Conservation (phyloP, 2,797 vertebrate species). For the Sparidentex hasta region DNA sequence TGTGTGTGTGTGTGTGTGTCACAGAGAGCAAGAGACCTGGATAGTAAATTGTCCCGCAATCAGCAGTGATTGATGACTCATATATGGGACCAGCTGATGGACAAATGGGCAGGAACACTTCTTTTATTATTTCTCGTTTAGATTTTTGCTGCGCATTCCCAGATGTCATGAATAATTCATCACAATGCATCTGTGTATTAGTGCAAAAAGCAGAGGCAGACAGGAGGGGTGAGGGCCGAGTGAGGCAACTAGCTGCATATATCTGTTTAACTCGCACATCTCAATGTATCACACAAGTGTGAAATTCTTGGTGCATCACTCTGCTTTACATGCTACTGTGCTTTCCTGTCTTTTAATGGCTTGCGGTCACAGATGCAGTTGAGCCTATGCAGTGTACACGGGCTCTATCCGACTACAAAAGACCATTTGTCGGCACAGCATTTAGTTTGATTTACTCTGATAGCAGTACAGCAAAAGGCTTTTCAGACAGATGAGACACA, state of each 20-base stretch:
- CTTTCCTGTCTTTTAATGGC: neutral
- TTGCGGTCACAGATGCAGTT: conserved; percentile 21
- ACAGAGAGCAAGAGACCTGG: neutral
- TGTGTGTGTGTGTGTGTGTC: neutral
- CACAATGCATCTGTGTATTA: neutral
- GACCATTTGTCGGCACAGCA: neutral
- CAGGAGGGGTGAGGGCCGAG: neutral
- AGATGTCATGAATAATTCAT: conserved; percentile 44
- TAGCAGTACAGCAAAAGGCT: neutral
- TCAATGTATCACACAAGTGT: neutral
- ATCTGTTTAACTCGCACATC: neutral
- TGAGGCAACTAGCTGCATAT: neutral
- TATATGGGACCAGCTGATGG: conserved; percentile 16
- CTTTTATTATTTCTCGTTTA: neutral
- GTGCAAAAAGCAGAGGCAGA: neutral
- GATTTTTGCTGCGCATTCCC: neutral
- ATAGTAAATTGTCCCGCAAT: neutral
- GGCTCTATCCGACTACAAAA: neutral
- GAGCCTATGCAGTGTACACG: neutral
- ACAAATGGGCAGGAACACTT: neutral
- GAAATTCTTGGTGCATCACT: neutral
- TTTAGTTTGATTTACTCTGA: neutral
- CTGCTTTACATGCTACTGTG: neutral
- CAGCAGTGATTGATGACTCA: conserved; percentile 46
- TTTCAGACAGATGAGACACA: neutral